phyloP scores from a whole-genome alignment of 2,113 vertebrate species.

The Vulpes vulpes region DNA sequence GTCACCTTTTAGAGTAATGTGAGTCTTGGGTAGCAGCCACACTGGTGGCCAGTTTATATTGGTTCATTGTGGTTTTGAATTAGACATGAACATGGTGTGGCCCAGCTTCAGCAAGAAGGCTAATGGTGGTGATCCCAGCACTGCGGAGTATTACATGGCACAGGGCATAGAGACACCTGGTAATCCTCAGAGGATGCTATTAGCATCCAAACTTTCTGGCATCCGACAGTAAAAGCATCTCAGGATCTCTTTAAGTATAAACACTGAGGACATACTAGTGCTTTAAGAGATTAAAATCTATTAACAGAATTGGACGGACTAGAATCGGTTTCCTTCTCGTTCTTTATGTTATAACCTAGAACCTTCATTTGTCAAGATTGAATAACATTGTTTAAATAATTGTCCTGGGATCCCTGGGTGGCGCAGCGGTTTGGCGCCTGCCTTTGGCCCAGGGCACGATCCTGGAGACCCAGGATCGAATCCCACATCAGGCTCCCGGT shows the following conservation, averaged over 20 bases:
- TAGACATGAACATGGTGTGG: neutral
- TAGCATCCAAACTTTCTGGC: neutral
- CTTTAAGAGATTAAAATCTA: constrained; percentile 37
- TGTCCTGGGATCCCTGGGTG: neutral
- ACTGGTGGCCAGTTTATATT: neutral
- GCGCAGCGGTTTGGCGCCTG: too few relatives aligned
- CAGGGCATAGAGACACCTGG: too few relatives aligned
- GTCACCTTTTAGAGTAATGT: neutral
- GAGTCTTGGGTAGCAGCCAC: neutral
- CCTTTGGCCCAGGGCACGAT: too few relatives aligned
- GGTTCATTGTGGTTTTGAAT: neutral
- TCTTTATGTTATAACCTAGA: constrained; percentile 18
- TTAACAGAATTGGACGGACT: neutral
- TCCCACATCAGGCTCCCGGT: too few relatives aligned
- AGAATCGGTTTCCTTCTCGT: neutral
- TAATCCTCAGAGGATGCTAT: neutral
- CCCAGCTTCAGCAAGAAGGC: neutral
- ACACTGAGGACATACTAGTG: neutral
- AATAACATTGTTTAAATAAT: neutral
- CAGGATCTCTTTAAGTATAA: neutral
- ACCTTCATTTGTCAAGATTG: neutral
- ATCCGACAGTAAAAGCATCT: neutral
- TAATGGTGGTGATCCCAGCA: neutral
- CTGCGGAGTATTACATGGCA: neutral
- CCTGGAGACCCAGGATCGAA: too few relatives aligned